phyloP scores from a whole-genome alignment of 2,888 invertebrate species.

The Heliconius cydno region DNA sequence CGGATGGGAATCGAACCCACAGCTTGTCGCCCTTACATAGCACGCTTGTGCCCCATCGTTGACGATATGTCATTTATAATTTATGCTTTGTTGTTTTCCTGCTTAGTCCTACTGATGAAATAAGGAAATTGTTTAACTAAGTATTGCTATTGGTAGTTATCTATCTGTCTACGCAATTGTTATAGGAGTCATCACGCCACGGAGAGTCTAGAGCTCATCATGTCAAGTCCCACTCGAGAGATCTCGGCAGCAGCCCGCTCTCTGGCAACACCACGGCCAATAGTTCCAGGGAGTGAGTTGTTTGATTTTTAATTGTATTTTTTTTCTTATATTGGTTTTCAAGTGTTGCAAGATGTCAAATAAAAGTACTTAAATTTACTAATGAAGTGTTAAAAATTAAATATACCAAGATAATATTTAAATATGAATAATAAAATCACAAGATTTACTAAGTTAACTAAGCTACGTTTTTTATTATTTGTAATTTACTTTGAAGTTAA shows the following conservation, averaged over 20 bases:
- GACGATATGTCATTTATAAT: neutral
- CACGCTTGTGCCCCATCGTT: too few species aligned
- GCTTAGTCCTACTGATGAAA: constrained; percentile 6
- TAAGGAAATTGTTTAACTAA: constrained; percentile 17
- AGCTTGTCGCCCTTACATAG: too few species aligned
- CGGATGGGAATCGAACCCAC: too few species aligned
- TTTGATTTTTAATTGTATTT: neutral
- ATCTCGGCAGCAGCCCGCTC: constrained; percentile 74
- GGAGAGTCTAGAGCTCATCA: constrained; percentile 73
- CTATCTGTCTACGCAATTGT: constrained; percentile 20
- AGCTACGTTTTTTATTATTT: neutral
- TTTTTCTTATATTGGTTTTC: neutral
- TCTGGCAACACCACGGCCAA: constrained; percentile 70
- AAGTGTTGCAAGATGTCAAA: neutral
- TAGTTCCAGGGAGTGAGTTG: constrained; percentile 75
- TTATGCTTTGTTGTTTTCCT: constrained; percentile 10
- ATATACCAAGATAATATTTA: too few species aligned
- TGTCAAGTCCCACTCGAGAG: constrained; percentile 78
- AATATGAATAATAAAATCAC: too few species aligned
- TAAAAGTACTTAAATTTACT: neutral
- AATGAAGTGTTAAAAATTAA: too few species aligned
- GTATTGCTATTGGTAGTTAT: neutral
- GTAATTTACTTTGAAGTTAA: neutral
- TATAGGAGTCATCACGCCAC: constrained; percentile 75
- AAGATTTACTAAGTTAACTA: too few species aligned